Evolutionary conservation across 2,113 vertebrate genomes (phyloP), one percentile per base, ranked within the genome.

Genomic region (Nothobranchius kuhntae): DNA sequence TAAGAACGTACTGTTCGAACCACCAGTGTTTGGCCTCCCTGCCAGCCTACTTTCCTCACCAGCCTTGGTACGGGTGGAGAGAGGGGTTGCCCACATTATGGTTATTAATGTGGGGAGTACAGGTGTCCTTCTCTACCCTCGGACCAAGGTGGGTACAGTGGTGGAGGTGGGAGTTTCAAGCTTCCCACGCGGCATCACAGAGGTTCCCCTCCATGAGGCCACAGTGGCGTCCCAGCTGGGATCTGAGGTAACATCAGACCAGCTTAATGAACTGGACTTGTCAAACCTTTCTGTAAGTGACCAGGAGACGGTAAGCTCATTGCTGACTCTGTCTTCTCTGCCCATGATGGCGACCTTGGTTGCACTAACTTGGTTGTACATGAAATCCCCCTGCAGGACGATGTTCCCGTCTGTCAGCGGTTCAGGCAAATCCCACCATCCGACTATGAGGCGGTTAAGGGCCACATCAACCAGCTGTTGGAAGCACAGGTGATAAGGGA

Each of bases 401-500:
- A 75, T 6, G 13, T 9, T 0, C 61, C 59, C 0, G 54, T 69
- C 0, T 3, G 13, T 9, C 65, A 76, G 5, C 2, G 53, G 0
- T 65, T 55, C 2, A 17, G 55, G 7, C 42, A 21, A 0, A 51
- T 61, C 45, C 0, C 68, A 6, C 68, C 51, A 0, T 61, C 62
- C 0, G 56, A 77, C 0, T 71, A 21, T 21, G 21, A 21, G 21
- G 21, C 1, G 21, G 21, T 21, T 21, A 21, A 21, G 21, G 21
- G 21, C 0, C 62, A 77, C 6, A 71, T 71, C 3, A 17, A 66
- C 9, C 6, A 76, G 4, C 3, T 75, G 4, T n/a, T 75, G 14
- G 48, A 50, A 15, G 50, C 50, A 51, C 4, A 51, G 9, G 50
- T 17, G 21, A 21, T 21, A 21, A 21, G 21, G 21, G 21, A 21